Evolutionary conservation across 37 sponge, comb jelly and placozoan genomes (phyloP).

Genomic region (Bolinopsis microptera): DNA sequence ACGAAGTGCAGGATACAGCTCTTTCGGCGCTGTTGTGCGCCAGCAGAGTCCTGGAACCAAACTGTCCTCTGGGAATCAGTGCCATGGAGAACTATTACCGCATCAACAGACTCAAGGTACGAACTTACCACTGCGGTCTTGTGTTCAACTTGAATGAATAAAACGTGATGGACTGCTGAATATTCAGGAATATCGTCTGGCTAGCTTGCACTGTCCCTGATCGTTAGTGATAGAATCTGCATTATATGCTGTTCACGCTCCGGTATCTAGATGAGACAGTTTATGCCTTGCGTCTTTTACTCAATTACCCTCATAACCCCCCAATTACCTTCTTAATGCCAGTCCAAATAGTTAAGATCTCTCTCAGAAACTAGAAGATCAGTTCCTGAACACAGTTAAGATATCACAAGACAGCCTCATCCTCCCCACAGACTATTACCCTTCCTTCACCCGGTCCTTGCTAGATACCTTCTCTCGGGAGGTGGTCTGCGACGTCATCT

Average conservation of each 20-base stretch:
- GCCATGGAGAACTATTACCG: background rate
- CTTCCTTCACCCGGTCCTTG: background rate
- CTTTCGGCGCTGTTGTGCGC: background rate
- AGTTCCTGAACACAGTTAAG: slow-evolving; percentile 20
- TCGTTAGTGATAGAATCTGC: no score
- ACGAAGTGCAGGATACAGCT: background rate
- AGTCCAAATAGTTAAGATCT: no score
- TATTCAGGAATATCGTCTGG: no score
- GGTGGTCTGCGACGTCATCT: background rate
- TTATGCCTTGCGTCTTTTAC: no score
- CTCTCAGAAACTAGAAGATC: slow-evolving; percentile 31
- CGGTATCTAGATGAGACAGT: no score
- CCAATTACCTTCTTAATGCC: no score
- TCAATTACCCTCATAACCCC: no score
- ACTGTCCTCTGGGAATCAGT: background rate
- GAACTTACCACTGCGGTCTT: no score
- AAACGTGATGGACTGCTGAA: background rate
- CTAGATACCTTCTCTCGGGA: background rate
- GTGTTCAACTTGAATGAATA: background rate
- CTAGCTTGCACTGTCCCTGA: no score
- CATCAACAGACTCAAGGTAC: slow-evolving; percentile 10
- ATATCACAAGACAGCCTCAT: background rate
- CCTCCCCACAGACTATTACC: slow-evolving; percentile 38
- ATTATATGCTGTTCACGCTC: no score
- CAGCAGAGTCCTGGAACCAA: background rate